phyloP scores from a whole-genome alignment of 2,888 invertebrate genomes.

The Cecidostiba fungosa region DNA sequence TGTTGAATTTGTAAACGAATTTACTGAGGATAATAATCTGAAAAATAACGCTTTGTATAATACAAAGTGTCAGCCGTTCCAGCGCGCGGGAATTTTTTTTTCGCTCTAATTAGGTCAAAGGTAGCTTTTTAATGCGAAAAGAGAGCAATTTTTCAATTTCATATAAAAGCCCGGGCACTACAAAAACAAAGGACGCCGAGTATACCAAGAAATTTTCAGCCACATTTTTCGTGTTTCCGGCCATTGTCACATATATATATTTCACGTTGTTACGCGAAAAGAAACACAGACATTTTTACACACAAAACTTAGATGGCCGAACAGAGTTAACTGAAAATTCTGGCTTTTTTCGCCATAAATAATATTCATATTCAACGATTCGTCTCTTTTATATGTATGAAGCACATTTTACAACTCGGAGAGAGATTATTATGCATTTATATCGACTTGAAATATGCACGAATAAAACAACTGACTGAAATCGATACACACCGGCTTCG shows the following conservation, averaged over 20 bases:
- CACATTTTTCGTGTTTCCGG: conserved; percentile 45
- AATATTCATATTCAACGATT: not conserved
- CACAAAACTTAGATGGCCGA: conserved; percentile 14
- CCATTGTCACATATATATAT: conserved; percentile 37
- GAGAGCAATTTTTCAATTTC: conserved; percentile 45
- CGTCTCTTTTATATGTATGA: no score
- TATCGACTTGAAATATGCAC: not conserved
- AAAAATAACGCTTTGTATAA: no score
- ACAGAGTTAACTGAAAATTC: conserved; percentile 20
- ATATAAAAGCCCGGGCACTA: not conserved
- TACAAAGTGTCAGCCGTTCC: no score
- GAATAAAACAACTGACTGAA: not conserved
- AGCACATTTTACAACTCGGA: not conserved
- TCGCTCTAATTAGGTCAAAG: conserved; percentile 32
- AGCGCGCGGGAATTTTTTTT: no score
- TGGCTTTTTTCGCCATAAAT: not conserved
- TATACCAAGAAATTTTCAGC: conserved; percentile 37
- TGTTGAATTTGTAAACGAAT: not conserved
- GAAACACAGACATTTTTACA: not conserved
- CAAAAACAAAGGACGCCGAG: not conserved
- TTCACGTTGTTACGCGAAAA: conserved; percentile 47
- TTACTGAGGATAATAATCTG: no score
- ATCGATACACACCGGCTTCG: no score
- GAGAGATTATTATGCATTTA: not conserved
- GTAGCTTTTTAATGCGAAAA: not conserved